These are phyloP conservation scores for Gymnopithys bicolor DNA, from an alignment of 2,797 vertebrate species.

Conservation along the genomic window DNA sequence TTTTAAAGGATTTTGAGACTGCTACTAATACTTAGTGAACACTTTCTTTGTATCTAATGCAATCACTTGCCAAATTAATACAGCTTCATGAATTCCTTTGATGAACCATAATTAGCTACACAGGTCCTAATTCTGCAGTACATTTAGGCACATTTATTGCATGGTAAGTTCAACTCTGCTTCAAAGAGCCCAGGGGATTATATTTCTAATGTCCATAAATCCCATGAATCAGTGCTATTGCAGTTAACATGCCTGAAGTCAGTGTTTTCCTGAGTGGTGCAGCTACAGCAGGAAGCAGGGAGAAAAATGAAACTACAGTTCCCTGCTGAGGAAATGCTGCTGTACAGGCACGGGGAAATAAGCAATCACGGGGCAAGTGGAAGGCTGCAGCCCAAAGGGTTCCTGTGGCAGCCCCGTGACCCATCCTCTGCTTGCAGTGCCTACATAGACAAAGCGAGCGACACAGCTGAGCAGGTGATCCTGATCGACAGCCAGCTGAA, in stretches of 20 bases:
- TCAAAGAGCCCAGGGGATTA: neutral
- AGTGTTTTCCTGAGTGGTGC: neutral
- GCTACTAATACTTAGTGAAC: conserved; percentile 12
- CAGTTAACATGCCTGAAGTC: neutral
- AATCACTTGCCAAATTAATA: conserved; percentile 25
- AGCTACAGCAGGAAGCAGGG: neutral
- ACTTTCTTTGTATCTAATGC: neutral
- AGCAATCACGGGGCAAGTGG: neutral
- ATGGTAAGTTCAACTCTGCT: neutral
- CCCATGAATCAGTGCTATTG: neutral
- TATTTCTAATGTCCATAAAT: neutral
- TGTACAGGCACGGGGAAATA: accelerated
- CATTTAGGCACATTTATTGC: neutral
- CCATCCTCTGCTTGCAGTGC: conserved; percentile 76
- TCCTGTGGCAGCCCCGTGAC: neutral
- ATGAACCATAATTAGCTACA: conserved; percentile 5
- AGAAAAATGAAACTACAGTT: neutral
- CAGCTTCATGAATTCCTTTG: neutral
- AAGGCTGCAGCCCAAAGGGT: neutral
- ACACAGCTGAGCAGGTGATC: conserved; percentile 87
- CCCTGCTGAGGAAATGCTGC: neutral
- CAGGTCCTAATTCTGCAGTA: neutral
- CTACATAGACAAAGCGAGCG: conserved; percentile 93
- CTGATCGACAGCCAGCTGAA: conserved; percentile 90
- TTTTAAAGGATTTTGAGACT: conserved; percentile 7